phyloP scores from a whole-genome alignment of 2,888 invertebrate genomes.

The Hirtodrosophila duncani region DNA sequence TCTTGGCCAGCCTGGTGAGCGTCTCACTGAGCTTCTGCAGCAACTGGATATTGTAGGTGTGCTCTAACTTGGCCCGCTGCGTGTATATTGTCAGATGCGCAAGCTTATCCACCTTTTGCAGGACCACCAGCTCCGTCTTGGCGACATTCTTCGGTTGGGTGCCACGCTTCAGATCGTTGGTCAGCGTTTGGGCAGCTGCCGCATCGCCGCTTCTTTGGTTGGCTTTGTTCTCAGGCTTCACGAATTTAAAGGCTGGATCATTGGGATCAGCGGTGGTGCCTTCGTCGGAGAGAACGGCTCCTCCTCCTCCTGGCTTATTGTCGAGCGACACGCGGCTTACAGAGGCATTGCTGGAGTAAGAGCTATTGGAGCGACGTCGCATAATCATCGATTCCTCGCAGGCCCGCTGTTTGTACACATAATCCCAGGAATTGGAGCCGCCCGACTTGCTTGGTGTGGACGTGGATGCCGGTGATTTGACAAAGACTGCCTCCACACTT shows the following conservation, averaged over 20 bases:
- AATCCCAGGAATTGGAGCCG: conserved; percentile 80
- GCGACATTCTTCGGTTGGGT: conserved; percentile 13
- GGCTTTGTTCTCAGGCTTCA: conserved; percentile 74
- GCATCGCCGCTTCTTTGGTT: conserved; percentile 62
- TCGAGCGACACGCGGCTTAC: conserved; percentile 80
- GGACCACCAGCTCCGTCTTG: conserved; percentile 41
- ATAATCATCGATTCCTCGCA: conserved; percentile 89
- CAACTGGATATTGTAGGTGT: conserved; percentile 80
- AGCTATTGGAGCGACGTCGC: conserved; percentile 89
- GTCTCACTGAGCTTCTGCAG: conserved; percentile 80
- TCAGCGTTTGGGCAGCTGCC: conserved; percentile 55
- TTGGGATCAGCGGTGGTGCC: conserved; percentile 40
- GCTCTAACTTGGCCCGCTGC: conserved; percentile 81
- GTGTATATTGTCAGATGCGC: conserved; percentile 83
- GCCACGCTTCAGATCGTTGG: conserved; percentile 62
- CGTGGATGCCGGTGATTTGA: conserved; percentile 26
- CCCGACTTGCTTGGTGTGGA: conserved; percentile 41
- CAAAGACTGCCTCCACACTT: conserved; percentile 32
- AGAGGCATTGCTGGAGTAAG: conserved; percentile 86
- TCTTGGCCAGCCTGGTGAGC: conserved; percentile 85
- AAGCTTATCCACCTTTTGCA: conserved; percentile 76
- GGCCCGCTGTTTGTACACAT: conserved; percentile 81
- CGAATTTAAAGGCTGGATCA: conserved; percentile 75
- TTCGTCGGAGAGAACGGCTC: conserved; percentile 49
- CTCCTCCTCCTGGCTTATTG: conserved; percentile 30